Conservation (phyloP, 2,888 invertebrate genomes). For the Linnaemya tessellans region DNA sequence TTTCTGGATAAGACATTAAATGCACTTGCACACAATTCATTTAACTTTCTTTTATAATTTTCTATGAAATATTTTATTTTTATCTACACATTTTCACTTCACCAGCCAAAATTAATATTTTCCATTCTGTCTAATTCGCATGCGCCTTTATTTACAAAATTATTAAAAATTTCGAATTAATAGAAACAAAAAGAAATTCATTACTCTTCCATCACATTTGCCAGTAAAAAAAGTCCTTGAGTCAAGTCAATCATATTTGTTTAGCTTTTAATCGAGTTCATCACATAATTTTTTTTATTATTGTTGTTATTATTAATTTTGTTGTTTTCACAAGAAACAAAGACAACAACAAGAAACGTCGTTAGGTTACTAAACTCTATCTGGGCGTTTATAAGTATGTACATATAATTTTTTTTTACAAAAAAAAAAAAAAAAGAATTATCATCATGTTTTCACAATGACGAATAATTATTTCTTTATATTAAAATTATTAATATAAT, state of each 20-base stretch:
- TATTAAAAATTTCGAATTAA: slow-evolving; percentile 18
- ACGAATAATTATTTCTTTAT: slow-evolving; percentile 47
- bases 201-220: slow-evolving; percentile 21
- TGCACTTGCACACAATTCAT: no score
- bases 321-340: slow-evolving; percentile 22
- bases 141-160: slow-evolving; percentile 16
- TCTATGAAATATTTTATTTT: not conserved
- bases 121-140: slow-evolving; percentile 34
- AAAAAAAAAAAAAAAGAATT: slow-evolving; percentile 23
- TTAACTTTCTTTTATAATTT: not conserved
- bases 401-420: slow-evolving; percentile 5
- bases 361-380: slow-evolving; percentile 65
- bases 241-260: slow-evolving; percentile 57
- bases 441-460: slow-evolving; percentile 23
- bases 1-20: no score
- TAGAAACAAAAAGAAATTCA: not conserved
- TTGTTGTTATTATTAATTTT: slow-evolving; percentile 16
- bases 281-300: not conserved
- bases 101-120: slow-evolving; percentile 8
- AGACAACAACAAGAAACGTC: slow-evolving; percentile 4
- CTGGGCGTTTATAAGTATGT: slow-evolving; percentile 15
- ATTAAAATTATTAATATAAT: slow-evolving; percentile 13
- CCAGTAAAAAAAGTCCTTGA: slow-evolving; percentile 57
- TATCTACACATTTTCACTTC: not conserved
- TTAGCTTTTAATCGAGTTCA: slow-evolving; percentile 47